Evolutionary conservation across 2,888 invertebrate species (phyloP), one percentile per base, ranked within the genome.

Genomic region (Spialia ferax): DNA sequence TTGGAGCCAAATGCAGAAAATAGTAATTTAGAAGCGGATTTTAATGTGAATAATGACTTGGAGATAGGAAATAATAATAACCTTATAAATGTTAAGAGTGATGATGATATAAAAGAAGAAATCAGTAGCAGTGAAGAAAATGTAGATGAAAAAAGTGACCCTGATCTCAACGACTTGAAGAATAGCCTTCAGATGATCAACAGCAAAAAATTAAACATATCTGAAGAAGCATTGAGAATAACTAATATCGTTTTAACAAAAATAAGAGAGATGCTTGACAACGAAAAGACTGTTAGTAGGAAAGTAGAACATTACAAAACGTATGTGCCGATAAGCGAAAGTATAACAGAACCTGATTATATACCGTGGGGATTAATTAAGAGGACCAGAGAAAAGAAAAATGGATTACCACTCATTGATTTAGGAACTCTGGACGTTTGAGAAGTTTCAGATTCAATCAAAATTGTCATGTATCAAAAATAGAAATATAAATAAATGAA

Each of bases 291-390:
- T 20, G 67, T 62, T 26, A 68, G 50, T 23, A 22, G n/a, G 13
- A 62, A 42, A 35, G 42, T 22, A n/a, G 22, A 63, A 62, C 8
- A 57, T 11, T 71, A 69, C 18, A 20, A 48, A 20, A 71, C 63
- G 3, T 74, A 76, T 32, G 73, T 74, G 13, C 77, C 77, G 0
- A 71, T 76, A 59, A 75, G 71, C 70, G 77, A 76, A 64, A 74
- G 74, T 72, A 69, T 76, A 4, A 42, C 61, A n/a, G 52, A 70
- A 26, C 60, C 71, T 0, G 61, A 61, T 22, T 66, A 57, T 2
- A 69, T 69, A 18, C 61, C 69, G 0, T 56, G 45, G 35, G 54
- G 38, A 4, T 22, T 26, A 20, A 50, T 56, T n/a, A 72, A 60
- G 55, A 59, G 35, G 29, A 56, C 3, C 10, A 13, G 18, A 10